Base-by-base conservation (phyloP, 2,888 invertebrate genomes). In the Nephrocerus scutellatus region DNA sequence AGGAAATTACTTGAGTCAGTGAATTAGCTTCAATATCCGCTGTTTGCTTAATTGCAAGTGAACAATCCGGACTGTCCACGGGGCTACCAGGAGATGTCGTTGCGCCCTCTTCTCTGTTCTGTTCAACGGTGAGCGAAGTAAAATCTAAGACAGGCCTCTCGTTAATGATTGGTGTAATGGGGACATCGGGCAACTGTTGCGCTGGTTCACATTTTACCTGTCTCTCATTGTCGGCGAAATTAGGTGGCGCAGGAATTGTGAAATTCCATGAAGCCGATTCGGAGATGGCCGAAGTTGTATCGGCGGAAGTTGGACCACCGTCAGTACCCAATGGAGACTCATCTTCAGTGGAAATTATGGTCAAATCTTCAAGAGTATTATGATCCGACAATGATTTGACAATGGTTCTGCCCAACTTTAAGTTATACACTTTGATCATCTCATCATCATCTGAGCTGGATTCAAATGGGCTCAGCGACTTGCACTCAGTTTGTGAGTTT, bases 381-480 rank as follows among this genome's bases (percentile, higher is more conserved):
- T 51, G 51, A 28, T 53, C 56, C 3, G 41, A 35, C 1, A 50
- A 30, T 0, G 53, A 39, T 30, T 59, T 56, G 8, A 59, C 52
- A 18, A 61, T 54, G 2, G 63, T 64, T 49, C 66, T 59, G 12
- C 67, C 60, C 37, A 65, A 53, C 47, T 66, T 67, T 12, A 68
- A 62, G 34, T 65, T 66, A 40, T 68, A 68, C 9, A 68, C 63
- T 42, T 66, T 65, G 32, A 60, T 46, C 44, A 65, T 59, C 28
- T 66, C 66, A 21, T 66, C 68, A 30, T 68, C 67, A 39, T 68
- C 68, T 6, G 67, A 68, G 29, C 66, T 66, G 10, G 63, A 62
- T 39, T 65, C 66, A n/a, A 57, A 46, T 1, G 50, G 53, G n/a
- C n/a, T n/a, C n/a, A n/a, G n/a, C 1, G 55, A 47, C 25, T 60